Conservation (phyloP, 2,888 invertebrate genomes). For the Ennomos quercinarius region DNA sequence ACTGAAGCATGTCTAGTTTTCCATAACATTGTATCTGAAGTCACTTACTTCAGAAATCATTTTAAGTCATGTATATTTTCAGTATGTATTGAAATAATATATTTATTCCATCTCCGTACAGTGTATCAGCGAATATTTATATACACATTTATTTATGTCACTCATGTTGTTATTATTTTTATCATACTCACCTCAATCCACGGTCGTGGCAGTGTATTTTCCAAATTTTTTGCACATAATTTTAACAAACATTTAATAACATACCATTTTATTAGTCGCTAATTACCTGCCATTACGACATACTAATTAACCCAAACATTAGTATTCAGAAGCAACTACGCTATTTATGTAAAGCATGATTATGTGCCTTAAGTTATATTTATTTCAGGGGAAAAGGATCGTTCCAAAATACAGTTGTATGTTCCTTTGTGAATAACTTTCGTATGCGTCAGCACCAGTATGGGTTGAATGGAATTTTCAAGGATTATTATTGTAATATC, state of each 20-base stretch:
- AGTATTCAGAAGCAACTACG: slow-evolving; percentile 51
- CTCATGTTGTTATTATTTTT: slow-evolving; percentile 51
- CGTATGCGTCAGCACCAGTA: background rate
- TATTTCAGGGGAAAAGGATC: background rate
- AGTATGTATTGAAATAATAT: slow-evolving; percentile 28
- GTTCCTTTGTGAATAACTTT: slow-evolving; percentile 7
- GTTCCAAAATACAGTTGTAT: slow-evolving; percentile 1
- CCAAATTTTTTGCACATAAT: slow-evolving; percentile 59
- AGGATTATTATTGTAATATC: too few species aligned
- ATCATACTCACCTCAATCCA: slow-evolving; percentile 58
- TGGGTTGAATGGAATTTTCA: too few species aligned
- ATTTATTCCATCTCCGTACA: background rate
- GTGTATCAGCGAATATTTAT: slow-evolving; percentile 34
- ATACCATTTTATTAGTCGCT: slow-evolving; percentile 55
- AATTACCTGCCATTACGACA: slow-evolving; percentile 53
- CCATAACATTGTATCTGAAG: slow-evolving; percentile 49
- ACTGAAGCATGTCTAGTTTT: slow-evolving; percentile 70
- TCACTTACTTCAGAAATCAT: slow-evolving; percentile 41
- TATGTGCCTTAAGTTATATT: background rate
- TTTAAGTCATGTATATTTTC: slow-evolving; percentile 27
- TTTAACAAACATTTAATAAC: slow-evolving; percentile 52
- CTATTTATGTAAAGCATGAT: slow-evolving; percentile 14
- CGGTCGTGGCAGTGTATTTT: slow-evolving; percentile 64
- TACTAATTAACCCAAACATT: slow-evolving; percentile 39
- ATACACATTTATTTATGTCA: slow-evolving; percentile 49